Conservation (phyloP, 2,113 vertebrate genomes). For the Argyrosomus japonicus region DNA sequence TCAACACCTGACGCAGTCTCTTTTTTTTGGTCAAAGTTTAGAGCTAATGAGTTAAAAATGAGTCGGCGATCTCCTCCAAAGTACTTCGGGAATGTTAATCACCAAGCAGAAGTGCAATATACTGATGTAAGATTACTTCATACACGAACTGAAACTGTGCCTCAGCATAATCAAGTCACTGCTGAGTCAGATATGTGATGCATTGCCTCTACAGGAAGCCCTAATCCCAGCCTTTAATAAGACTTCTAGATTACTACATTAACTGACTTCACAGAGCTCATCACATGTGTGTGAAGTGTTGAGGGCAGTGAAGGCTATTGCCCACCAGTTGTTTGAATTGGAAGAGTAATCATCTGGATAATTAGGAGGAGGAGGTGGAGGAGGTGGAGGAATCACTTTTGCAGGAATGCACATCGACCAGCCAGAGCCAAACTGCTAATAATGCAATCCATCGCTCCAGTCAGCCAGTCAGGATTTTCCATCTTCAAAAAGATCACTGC, state of each 20-base stretch:
- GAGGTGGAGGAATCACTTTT: conserved; percentile 30
- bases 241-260: conserved; percentile 30
- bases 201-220: not conserved
- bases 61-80: not conserved
- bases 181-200: conserved; percentile 22
- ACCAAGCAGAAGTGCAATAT: not conserved
- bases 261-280: conserved; percentile 23
- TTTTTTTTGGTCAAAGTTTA: conserved; percentile 34
- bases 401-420: conserved; percentile 64
- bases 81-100: not conserved
- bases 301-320: conserved; percentile 24
- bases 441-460: conserved; percentile 59
- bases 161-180: conserved; percentile 17
- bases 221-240: conserved; percentile 25
- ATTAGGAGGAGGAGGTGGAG: conserved; percentile 49
- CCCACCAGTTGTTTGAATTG: conserved; percentile 64
- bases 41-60: not conserved
- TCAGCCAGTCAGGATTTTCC: conserved; percentile 61
- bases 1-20: conserved; percentile 9
- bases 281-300: conserved; percentile 12
- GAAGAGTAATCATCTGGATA: conserved; percentile 67
- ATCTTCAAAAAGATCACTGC: conserved; percentile 35
- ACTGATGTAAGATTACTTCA: not conserved
- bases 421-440: conserved; percentile 56
- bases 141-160: conserved; percentile 1